These are phyloP conservation scores for Oreocharis arfaki DNA, from an alignment of 2,113 vertebrate genomes.

Conservation along the genomic window DNA sequence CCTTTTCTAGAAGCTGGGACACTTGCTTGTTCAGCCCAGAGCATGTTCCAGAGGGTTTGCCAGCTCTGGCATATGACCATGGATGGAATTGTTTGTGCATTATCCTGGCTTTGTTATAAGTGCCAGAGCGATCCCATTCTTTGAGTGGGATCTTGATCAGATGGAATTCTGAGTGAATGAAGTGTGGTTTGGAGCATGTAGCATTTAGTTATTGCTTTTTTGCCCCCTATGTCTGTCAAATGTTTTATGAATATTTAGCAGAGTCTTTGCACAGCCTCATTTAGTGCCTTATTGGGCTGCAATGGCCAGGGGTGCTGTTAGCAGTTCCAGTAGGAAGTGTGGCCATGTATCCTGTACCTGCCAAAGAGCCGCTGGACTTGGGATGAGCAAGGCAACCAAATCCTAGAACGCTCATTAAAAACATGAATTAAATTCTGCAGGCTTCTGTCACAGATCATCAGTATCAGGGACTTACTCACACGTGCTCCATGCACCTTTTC, in stretches of 20 bases:
- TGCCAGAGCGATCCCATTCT: not conserved
- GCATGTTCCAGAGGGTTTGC: not conserved
- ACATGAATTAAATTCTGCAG: not conserved
- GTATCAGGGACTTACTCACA: not conserved
- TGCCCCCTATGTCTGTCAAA: fast-evolving
- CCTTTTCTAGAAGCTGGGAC: not conserved
- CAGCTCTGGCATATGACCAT: not conserved
- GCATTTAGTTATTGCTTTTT: not conserved
- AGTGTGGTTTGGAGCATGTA: not conserved
- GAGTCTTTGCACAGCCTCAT: not conserved
- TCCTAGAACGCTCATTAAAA: not conserved
- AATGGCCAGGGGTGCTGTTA: not conserved
- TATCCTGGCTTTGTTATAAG: not conserved
- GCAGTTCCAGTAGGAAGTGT: not conserved
- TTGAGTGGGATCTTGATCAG: not conserved
- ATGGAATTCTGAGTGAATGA: not conserved
- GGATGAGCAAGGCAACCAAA: not conserved
- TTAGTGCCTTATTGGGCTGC: not conserved
- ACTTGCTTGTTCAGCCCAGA: not conserved
- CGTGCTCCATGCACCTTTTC: not conserved
- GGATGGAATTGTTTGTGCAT: not conserved
- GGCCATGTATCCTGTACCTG: not conserved
- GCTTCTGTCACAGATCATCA: not conserved
- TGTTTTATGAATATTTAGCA: not conserved
- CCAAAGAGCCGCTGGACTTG: not conserved